Evolutionary conservation across 2,797 vertebrate genomes (phyloP), one percentile per base, ranked within the genome.

Genomic region (Spinus pinus): DNA sequence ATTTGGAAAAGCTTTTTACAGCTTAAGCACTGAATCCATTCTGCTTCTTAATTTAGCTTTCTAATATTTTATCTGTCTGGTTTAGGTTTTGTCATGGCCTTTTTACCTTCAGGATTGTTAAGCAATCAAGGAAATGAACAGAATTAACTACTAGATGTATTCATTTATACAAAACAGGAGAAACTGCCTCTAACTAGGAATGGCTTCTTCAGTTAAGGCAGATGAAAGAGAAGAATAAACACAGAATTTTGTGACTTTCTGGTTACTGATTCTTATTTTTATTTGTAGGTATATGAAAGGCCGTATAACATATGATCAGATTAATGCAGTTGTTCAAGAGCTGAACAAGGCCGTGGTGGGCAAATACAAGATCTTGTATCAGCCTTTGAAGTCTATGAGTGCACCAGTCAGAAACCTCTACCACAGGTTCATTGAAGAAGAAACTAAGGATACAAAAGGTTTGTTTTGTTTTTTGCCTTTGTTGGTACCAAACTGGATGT

Each of bases 371-470:
- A 99, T 99, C 89, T 11, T 99, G 30, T 91, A 96, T 42, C 98
- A 98, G 57, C 91, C 98, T 2, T 14, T 88, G 49, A 99, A 98
- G 84, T 94, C 88, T 2, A 95, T 99, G 95, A 98, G 37, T 91
- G 97, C 94, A 25, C 14, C 91, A 2, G 21, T 78, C 33, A 98
- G 98, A 69, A 98, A 96, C 44, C 98, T 99, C 35, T 98, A 98
- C 41, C 97, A 98, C 94, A 98, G 98, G 67, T 99, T 99, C 88
- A 97, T 98, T 62, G 97, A 98, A 16, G 98, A 99, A 88, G 99
- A 99, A 97, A 99, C 97, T 0, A 98, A 98, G 86, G 98, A 98
- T 5, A 99, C 98, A 0, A 99, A 98, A 98, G 99, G 99, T 99
- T 41, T 41, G 96, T 46, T 24, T 42, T 37, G 14, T 28, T 51